Evolutionary conservation across 2,797 vertebrate species (phyloP), one percentile per base, ranked within the genome.

Genomic region (Chanos chanos): DNA sequence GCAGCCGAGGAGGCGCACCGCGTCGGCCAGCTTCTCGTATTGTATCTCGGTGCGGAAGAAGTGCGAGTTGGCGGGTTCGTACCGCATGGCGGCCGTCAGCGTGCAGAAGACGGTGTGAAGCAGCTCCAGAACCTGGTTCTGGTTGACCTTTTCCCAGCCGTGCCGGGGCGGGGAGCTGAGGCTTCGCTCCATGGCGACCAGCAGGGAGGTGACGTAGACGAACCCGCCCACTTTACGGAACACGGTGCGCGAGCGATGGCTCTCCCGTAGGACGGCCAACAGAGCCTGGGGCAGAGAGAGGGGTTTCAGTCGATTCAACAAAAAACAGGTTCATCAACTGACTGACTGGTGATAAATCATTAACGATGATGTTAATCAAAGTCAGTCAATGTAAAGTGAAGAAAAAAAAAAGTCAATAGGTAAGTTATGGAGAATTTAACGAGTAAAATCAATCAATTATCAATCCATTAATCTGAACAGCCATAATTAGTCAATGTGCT

Each of bases 1-100:
- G 79, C 97, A 99, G 72, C 97, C 97, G 56, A 99, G 91, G 57
- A 99, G 88, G 66, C 97, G 87, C 54, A 99, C 91, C 0, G 96
- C 97, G 54, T 99, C 95, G 0, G 97, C 94, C 83, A 99, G 85
- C 80, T 99, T 99, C 84, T 99, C 97, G 4, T 98, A 99, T 83
- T 99, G 96, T 84, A 99, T 95, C 86, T 99, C 96, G 0, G 93
- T 97, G 78, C 84, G 93, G 85, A 99, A 99, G 89, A 99, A 99
- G 79, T 98, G 90, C 0, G 96, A 96, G 86, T 98, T 99, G 85
- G 97, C 97, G 0, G 97, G 95, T 71, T 99, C 97, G 0, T 98
- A 97, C 72, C 95, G 94, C 97, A 99, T 98, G n/a, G 97, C 95
- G 6, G 96, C 93, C 0, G 96, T 96, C 70, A 99, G 74, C 0